Evolutionary conservation across 1,140 invertebrate genomes (phyloP), one percentile per base, ranked within the genome.

Genomic region (Trichonephila clavipes): DNA sequence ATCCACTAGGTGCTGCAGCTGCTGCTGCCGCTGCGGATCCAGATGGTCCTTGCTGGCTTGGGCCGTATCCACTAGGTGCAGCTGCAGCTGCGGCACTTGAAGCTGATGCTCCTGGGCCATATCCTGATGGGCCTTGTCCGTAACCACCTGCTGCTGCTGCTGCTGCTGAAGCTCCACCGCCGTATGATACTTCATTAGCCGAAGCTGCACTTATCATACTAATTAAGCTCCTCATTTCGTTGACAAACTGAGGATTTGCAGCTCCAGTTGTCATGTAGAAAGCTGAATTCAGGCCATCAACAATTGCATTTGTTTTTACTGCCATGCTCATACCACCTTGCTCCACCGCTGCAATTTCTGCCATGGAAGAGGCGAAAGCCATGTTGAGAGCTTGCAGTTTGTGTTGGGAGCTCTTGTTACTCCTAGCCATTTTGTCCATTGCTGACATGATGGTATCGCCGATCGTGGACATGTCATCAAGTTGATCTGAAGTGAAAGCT

Each of bases 371-470:
- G n/a, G 90, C 72, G 10, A 82, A 66, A 10, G 90, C 90, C 90
- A 83, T 91, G n/a, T 90, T 81, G 16, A 81, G 18, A 1, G 88
- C 88, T 59, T 90, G 88, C 24, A 90, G 12, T 18, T 81, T 90
- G 2, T 44, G 59, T 21, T 81, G 58, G 0, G 88, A 72, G 21
- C 44, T 81, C 21, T 61, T 81, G 19, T 44, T 44, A 21, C 69
- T 51, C 40, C 24, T 14, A 6, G 85, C 85, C 88, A 81, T 90
- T 72, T 81, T 90, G 1, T 90, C 88, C 10, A 90, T 90, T 61
- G 88, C 88, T 28, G 44, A 21, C 69, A 61, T 28, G 1, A 90
- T 1, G 1, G 72, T 90, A 6, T 90, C 69, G 0, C 88, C 69
- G 19, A 90, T 82, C 0, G 69, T n/a, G 18, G 66, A 81, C 69